These are phyloP conservation scores for Morone saxatilis DNA, from an alignment of 2,113 vertebrate genomes.

Conservation along the genomic window DNA sequence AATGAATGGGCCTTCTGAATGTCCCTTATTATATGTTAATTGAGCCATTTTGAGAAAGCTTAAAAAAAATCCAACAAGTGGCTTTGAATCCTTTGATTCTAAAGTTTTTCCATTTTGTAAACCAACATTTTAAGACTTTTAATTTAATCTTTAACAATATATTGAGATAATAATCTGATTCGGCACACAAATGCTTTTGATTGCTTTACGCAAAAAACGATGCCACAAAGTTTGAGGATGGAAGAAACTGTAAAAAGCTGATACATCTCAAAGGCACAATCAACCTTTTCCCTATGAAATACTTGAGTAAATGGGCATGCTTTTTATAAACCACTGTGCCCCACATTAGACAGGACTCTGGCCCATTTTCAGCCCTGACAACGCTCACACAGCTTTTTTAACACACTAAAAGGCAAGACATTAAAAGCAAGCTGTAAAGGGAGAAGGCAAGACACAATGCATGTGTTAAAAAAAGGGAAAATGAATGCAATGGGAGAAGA, in stretches of 20 bases:
- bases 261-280: conserved; percentile 60
- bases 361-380: conserved; percentile 78
- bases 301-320: conserved; percentile 55
- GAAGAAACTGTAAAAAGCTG: background rate
- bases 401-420: conserved; percentile 45
- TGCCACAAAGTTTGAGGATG: background rate
- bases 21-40: background rate
- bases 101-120: background rate
- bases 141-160: background rate
- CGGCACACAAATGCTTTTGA: background rate
- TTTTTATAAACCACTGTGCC: conserved; percentile 82
- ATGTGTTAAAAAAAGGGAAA: background rate
- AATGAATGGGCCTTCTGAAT: background rate
- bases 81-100: background rate
- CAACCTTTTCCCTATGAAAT: conserved; percentile 62
- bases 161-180: background rate
- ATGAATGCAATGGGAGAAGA: conserved; percentile 11
- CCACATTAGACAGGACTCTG: conserved; percentile 80
- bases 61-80: conserved; percentile 10
- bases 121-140: background rate
- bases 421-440: background rate
- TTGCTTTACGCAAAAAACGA: background rate
- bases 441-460: background rate
- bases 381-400: conserved; percentile 38
- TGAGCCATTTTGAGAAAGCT: background rate